Conservation (phyloP, 2,888 invertebrate species). For the Phyllotreta striolata region DNA sequence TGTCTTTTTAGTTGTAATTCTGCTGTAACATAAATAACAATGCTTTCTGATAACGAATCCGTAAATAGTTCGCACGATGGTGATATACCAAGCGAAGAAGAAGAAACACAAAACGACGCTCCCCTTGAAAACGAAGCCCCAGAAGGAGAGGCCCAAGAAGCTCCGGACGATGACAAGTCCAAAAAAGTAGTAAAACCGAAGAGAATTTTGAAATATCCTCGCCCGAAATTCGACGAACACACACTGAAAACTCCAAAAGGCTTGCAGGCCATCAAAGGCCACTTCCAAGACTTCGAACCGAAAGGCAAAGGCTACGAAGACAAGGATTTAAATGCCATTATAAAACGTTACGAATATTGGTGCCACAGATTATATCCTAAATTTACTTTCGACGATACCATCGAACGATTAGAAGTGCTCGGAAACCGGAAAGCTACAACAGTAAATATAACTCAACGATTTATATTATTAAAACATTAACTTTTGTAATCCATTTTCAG, state of each 20-base stretch:
- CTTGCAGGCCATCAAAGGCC: constrained; percentile 77
- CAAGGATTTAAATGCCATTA: constrained; percentile 79
- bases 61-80: constrained; percentile 20
- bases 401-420: constrained; percentile 80
- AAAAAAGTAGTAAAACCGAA: constrained; percentile 64
- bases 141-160: constrained; percentile 39
- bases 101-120: constrained; percentile 36
- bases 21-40: constrained; percentile 24
- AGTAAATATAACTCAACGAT: constrained; percentile 61
- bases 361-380: constrained; percentile 91
- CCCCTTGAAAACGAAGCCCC: constrained; percentile 42
- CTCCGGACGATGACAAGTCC: constrained; percentile 54
- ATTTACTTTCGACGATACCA: constrained; percentile 85
- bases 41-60: constrained; percentile 46
- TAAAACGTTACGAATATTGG: constrained; percentile 92
- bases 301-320: constrained; percentile 85
- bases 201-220: constrained; percentile 70
- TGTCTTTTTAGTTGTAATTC: constrained; percentile 8
- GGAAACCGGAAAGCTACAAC: constrained; percentile 83
- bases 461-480: neutral
- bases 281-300: constrained; percentile 84
- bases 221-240: constrained; percentile 73
- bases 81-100: constrained; percentile 26
- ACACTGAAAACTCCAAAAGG: constrained; percentile 81
- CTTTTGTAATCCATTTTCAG: constrained; percentile 57